A percentile compares a stretch with the other conserved stretches of the same genome.
phyloP scores from a whole-genome alignment of 2,113 vertebrate genomes.

The Himantopus leucocephalus region DNA sequence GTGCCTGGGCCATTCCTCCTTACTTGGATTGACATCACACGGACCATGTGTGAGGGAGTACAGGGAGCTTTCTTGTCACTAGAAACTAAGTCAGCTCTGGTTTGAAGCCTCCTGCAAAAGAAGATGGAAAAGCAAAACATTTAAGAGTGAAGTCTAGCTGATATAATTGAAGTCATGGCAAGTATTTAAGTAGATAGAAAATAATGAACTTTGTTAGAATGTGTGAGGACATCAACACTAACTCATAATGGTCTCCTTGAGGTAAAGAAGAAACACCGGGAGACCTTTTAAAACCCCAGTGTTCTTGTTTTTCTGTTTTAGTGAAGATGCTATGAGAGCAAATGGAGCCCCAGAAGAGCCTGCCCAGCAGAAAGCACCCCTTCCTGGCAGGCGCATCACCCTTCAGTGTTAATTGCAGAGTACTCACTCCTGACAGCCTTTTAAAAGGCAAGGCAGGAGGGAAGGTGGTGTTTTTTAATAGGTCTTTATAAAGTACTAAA shows the following conservation, averaged over 20 bases:
- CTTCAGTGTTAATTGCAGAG: background rate
- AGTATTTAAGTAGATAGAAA: background rate
- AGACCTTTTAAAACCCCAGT: conserved; percentile 42
- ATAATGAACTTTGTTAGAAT: background rate
- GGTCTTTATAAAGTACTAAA: conserved; percentile 54
- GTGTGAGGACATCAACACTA: background rate
- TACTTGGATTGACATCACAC: background rate
- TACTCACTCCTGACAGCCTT: conserved; percentile 7
- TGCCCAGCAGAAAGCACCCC: background rate
- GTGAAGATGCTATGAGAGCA: background rate
- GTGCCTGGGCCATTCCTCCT: background rate
- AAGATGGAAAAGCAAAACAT: background rate
- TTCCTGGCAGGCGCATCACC: background rate
- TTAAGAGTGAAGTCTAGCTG: background rate
- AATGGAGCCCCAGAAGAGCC: background rate
- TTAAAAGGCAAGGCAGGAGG: background rate
- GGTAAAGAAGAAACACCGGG: conserved; percentile 5
- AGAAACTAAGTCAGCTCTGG: background rate
- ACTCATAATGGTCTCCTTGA: background rate
- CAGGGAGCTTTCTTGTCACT: background rate
- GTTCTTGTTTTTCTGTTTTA: background rate
- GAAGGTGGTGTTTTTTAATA: background rate
- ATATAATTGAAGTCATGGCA: background rate
- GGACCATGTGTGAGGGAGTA: accelerated
- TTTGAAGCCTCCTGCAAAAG: background rate